phyloP scores from a whole-genome alignment of 2,888 invertebrate species.

The Ferrisia virgata region DNA sequence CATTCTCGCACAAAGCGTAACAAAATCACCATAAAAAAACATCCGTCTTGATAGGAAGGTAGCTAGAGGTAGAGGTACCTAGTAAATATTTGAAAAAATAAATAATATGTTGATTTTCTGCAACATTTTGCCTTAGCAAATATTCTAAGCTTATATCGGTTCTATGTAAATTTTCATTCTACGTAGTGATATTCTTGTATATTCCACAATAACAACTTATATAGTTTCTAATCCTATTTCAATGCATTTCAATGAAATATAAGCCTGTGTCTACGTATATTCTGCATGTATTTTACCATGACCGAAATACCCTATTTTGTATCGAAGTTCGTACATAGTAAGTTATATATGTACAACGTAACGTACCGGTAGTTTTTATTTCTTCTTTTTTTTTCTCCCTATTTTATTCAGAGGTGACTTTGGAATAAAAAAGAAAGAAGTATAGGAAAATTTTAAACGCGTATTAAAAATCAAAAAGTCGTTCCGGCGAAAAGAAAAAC shows the following conservation, averaged over 20 bases:
- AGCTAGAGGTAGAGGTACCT: no score
- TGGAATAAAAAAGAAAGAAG: no score
- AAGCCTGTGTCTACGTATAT: not conserved
- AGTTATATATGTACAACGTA: not conserved
- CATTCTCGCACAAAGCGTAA: not conserved
- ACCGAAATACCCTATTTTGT: not conserved
- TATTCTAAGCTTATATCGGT: not conserved
- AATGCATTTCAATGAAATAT: not conserved
- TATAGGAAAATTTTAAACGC: no score
- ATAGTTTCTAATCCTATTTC: not conserved
- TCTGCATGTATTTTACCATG: not conserved
- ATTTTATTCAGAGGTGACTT: no score
- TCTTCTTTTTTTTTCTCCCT: no score
- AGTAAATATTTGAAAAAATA: not conserved
- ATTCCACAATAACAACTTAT: not conserved
- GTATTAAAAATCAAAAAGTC: no score
- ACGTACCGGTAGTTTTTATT: no score
- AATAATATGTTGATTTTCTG: not conserved
- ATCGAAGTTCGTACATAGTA: not conserved
- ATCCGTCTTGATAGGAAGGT: not conserved
- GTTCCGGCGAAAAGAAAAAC: no score
- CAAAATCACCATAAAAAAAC: not conserved
- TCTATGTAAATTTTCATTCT: not conserved
- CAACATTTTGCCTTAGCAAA: not conserved
- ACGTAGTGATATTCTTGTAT: not conserved